Conservation (phyloP, 2,797 vertebrate genomes). For the Brachymystax lenok region DNA sequence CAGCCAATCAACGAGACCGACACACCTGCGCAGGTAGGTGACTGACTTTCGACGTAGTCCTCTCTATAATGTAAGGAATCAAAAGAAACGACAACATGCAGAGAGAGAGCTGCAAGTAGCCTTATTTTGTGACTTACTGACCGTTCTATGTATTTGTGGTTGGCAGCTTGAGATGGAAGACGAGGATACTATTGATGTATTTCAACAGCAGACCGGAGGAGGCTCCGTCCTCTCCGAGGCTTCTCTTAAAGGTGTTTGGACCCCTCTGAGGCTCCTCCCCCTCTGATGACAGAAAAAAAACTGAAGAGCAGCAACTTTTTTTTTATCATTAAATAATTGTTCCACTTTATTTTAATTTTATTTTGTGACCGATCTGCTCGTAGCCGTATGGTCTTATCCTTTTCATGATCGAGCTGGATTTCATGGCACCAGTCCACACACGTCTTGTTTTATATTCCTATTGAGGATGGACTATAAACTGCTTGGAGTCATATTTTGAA, state of each 20-base stretch:
- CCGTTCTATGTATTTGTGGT: slow-evolving; percentile 11
- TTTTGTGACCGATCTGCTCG: slow-evolving; percentile 26
- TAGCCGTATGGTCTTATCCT: not conserved
- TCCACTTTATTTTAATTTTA: slow-evolving; percentile 27
- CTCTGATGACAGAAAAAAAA: slow-evolving; percentile 42
- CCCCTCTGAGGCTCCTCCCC: slow-evolving; percentile 54
- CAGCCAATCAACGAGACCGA: slow-evolving; percentile 90
- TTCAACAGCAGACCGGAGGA: slow-evolving; percentile 94
- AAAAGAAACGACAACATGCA: not conserved
- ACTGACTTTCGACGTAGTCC: not conserved
- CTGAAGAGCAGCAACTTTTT: slow-evolving; percentile 45
- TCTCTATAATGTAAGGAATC: not conserved
- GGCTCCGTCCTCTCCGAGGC: slow-evolving; percentile 47
- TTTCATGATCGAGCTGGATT: slow-evolving; percentile 33
- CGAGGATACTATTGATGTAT: slow-evolving; percentile 91
- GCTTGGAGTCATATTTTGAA: slow-evolving; percentile 41
- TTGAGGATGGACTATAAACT: slow-evolving; percentile 20
- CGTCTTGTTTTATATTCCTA: slow-evolving; percentile 20
- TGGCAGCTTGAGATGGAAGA: slow-evolving; percentile 94
- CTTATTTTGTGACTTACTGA: not conserved
- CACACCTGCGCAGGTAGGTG: slow-evolving; percentile 89
- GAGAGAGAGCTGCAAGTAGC: too few species aligned
- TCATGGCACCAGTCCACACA: slow-evolving; percentile 45
- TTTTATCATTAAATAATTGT: slow-evolving; percentile 42
- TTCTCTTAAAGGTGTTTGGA: slow-evolving; percentile 14